These are phyloP conservation scores for Drosophila baimaii DNA, from an alignment of 1,140 invertebrate species.

Conservation along the genomic window DNA sequence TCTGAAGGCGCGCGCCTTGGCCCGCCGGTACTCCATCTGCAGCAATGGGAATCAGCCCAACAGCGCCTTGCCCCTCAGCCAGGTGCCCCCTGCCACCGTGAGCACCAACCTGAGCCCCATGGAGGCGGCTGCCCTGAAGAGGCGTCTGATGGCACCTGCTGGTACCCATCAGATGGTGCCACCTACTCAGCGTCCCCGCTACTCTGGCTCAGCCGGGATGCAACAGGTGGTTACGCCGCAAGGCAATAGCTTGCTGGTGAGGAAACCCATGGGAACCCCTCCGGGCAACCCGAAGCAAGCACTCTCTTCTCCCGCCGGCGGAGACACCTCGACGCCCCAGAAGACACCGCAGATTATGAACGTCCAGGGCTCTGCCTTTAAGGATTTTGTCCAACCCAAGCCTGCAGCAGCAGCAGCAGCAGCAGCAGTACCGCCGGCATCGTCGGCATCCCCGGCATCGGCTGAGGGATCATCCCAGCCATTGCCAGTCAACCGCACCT, in stretches of 20 bases:
- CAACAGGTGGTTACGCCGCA: conserved; percentile 8
- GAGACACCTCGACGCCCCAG: conserved; percentile 5
- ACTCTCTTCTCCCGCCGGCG: conserved; percentile 34
- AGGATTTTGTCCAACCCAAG: conserved; percentile 49
- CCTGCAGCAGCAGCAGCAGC: background rate
- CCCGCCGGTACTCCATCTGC: conserved; percentile 59
- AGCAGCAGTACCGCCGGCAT: background rate
- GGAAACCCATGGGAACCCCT: conserved; percentile 1
- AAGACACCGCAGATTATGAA: conserved; percentile 56
- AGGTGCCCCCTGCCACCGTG: background rate
- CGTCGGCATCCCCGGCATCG: background rate
- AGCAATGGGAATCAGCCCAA: conserved; percentile 22
- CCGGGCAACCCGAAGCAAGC: conserved; percentile 22
- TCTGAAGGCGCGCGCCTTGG: conserved; percentile 41
- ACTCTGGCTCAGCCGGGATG: conserved; percentile 1
- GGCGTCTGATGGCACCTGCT: conserved; percentile 32
- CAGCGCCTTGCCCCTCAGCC: background rate
- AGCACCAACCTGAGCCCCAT: background rate
- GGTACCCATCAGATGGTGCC: conserved; percentile 12
- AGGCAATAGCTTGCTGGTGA: conserved; percentile 40
- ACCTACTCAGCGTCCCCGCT: conserved; percentile 53
- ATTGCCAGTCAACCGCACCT: conserved; percentile 31
- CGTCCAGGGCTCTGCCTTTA: conserved; percentile 43
- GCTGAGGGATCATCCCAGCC: background rate
- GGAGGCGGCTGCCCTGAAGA: conserved; percentile 42